Base-by-base conservation (phyloP, 2,888 invertebrate genomes). In the Fragum fragum region DNA sequence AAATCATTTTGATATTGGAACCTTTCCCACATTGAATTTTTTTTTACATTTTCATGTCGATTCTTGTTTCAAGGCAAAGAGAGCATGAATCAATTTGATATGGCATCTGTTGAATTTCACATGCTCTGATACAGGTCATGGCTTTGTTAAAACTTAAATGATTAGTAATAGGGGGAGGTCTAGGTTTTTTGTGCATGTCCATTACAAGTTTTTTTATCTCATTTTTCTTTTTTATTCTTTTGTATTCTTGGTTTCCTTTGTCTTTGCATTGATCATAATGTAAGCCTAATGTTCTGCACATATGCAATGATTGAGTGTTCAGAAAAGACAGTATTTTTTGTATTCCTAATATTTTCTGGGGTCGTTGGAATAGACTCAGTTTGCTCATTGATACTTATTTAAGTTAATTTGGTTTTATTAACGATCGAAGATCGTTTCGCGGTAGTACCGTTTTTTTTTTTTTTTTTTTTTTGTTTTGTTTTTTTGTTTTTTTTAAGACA, bases 1-100 rank as follows among this genome's bases (percentile, higher is more conserved):
- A 87, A 69, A 85, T 85, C 73, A 83, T 73, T 79, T 80, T 83
- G 21, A 84, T 57, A n/a, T 61, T 29, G 18, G 69, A 59, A n/a
- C n/a, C n/a, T n/a, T n/a, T n/a, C n/a, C n/a, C n/a, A n/a, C n/a
- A n/a, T n/a, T n/a, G n/a, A n/a, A n/a, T n/a, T n/a, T n/a, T n/a
- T n/a, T n/a, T 29, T 32, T 26, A 6, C 36, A 42, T 18, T 72
- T 72, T 72, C 57, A 72, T 57, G 26, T 63, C 28, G 26, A 47
- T 26, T 53, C 39, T 52, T 9, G 23, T 32, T 55, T 75, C 75
- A 28, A 55, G 36, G 55, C 75, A 75, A 39, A 68, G 36, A 14
- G 0, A 28, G 29, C 73, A 78, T 6, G 32, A 39, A 0, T 42
- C n/a, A 16, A 73, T 26, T 14, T 59, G 23, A n/a, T 70, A 79